Evolutionary conservation across 1,140 invertebrate genomes (phyloP).

Genomic region (Yoshiicerus persimilis): DNA sequence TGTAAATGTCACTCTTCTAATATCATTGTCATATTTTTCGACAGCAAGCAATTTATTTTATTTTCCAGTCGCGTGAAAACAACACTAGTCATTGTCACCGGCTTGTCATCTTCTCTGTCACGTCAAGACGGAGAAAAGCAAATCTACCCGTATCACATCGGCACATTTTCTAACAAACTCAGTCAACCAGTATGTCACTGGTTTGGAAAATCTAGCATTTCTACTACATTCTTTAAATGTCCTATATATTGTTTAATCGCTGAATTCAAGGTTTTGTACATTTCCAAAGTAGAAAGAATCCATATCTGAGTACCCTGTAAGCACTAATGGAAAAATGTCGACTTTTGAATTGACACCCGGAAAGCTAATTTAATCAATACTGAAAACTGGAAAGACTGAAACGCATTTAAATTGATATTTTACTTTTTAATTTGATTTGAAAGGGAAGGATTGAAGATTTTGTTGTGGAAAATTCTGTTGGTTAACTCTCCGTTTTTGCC

Average conservation of each 20-base stretch:
- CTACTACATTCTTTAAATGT: neutral
- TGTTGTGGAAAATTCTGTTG: no score
- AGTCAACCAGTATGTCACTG: neutral
- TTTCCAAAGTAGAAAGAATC: neutral
- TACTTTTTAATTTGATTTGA: no score
- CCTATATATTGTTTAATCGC: neutral
- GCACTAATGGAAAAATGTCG: neutral
- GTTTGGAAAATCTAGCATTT: neutral
- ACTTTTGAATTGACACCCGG: neutral
- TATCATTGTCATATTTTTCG: neutral
- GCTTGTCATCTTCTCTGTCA: neutral
- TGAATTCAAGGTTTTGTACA: neutral
- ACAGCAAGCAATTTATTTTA: slow-evolving; percentile 21
- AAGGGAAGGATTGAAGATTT: no score
- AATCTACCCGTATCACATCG: neutral
- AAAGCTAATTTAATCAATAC: neutral
- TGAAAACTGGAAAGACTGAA: no score
- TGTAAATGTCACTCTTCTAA: neutral
- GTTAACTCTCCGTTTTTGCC: no score
- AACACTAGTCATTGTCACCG: slow-evolving; percentile 18
- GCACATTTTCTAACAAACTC: neutral
- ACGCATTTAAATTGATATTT: no score
- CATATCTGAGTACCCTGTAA: neutral
- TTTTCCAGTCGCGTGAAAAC: neutral
- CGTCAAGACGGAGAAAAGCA: neutral